Evolutionary conservation across 1,140 invertebrate genomes (phyloP).

Genomic region (Rhopalosiphum padi): DNA sequence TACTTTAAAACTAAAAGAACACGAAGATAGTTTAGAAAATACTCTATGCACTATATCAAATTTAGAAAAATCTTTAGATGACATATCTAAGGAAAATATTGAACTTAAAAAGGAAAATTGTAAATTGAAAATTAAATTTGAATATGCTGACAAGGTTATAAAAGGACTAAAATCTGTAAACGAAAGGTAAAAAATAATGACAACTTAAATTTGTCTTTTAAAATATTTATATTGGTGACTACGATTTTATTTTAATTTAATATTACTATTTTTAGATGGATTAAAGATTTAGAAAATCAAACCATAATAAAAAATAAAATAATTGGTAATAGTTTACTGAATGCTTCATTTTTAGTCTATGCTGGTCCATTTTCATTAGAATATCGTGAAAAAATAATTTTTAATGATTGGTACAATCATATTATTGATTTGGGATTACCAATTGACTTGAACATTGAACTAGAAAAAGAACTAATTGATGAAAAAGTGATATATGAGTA

Average conservation of each 20-base stretch:
- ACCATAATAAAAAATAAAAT: conserved; percentile 74
- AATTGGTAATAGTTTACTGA: conserved; percentile 82
- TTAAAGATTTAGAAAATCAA: conserved; percentile 73
- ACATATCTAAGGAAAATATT: not conserved
- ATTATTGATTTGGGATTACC: conserved; percentile 74
- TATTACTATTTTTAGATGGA: conserved; percentile 69
- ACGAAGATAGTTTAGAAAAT: conserved; percentile 11
- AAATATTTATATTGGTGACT: not conserved
- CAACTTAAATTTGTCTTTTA: not conserved
- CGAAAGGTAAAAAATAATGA: not conserved
- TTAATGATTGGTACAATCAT: conserved; percentile 79
- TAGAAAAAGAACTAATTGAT: conserved; percentile 35
- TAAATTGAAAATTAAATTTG: conserved; percentile 11
- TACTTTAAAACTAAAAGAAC: not conserved
- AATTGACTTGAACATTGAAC: conserved; percentile 62
- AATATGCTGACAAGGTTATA: conserved; percentile 16
- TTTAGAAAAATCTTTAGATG: conserved; percentile 8
- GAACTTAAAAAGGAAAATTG: conserved; percentile 13
- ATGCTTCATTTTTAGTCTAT: conserved; percentile 83
- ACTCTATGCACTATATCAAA: not conserved
- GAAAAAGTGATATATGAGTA: conserved; percentile 23
- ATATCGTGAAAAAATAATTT: conserved; percentile 81
- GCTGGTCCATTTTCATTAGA: conserved; percentile 87
- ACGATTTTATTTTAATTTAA: not conserved
- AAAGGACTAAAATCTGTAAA: not conserved